These are phyloP conservation scores for Columba livia DNA, from an alignment of 2,113 vertebrate species.

Conservation along the genomic window DNA sequence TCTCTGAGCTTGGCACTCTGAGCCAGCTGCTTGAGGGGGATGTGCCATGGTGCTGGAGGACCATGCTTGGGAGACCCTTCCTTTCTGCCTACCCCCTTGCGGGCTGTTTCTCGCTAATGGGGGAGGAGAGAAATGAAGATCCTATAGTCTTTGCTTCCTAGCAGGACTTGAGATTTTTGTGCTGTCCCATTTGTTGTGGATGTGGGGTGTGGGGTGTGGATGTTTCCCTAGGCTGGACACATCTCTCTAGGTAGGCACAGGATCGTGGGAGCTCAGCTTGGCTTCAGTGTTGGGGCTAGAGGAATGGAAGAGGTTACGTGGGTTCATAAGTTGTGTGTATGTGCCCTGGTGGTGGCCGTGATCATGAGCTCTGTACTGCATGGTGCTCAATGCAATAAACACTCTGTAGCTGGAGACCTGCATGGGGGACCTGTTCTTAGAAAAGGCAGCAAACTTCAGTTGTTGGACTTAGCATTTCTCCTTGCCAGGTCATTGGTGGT, in stretches of 20 bases:
- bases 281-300: not conserved
- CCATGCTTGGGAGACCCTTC: fast-evolving
- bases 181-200: not conserved
- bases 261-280: not conserved
- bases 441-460: not conserved
- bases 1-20: not conserved
- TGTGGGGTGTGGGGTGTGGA: not conserved
- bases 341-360: not conserved
- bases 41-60: not conserved
- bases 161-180: not conserved
- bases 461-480: not conserved
- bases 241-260: not conserved
- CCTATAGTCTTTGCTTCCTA: not conserved
- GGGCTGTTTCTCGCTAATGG: not conserved
- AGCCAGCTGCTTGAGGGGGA: not conserved
- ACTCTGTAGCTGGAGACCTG: not conserved
- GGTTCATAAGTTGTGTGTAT: not conserved
- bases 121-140: not conserved
- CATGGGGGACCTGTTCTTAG: not conserved
- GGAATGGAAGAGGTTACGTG: not conserved
- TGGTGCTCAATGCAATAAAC: not conserved
- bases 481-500: slow-evolving; percentile 74
- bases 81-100: not conserved
- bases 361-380: not conserved
- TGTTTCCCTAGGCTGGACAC: not conserved